Percentiles rank a stretch among this genome's conserved stretches.
These are phyloP conservation scores for Lucilia sericata DNA, from an alignment of 1,140 invertebrate genomes.

Conservation along the genomic window DNA sequence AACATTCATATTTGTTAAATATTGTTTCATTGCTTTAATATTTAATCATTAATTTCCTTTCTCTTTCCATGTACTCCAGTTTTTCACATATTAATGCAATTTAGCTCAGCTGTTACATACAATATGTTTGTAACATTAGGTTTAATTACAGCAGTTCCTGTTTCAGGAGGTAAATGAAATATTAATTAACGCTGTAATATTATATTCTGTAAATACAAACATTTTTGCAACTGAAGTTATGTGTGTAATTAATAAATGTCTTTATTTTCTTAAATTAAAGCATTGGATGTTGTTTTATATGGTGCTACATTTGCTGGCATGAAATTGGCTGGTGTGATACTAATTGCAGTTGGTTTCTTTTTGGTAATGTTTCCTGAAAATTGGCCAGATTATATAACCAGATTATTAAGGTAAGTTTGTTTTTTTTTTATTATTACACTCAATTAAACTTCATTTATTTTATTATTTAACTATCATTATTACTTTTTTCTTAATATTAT, in stretches of 20 bases:
- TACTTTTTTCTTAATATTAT: background rate
- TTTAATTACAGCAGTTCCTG: constrained; percentile 89
- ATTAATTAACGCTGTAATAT: background rate
- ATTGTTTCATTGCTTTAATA: too few species aligned
- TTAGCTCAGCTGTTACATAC: constrained; percentile 90
- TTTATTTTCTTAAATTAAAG: constrained; percentile 68
- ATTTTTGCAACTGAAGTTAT: background rate
- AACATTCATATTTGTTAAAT: too few species aligned
- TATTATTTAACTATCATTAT: background rate
- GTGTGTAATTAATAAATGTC: background rate
- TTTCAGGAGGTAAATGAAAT: constrained; percentile 83
- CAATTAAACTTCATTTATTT: background rate
- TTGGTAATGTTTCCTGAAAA: constrained; percentile 95
- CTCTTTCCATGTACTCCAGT: constrained; percentile 72
- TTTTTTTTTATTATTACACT: background rate
- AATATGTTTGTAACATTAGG: constrained; percentile 93
- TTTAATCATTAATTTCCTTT: background rate
- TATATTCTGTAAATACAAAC: background rate
- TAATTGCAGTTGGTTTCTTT: constrained; percentile 91
- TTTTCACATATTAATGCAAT: constrained; percentile 91
- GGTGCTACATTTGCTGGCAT: constrained; percentile 89
- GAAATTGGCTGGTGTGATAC: constrained; percentile 92
- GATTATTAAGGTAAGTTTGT: constrained; percentile 81
- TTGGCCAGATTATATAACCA: constrained; percentile 94
- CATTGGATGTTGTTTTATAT: constrained; percentile 87